A percentile compares a stretch with the other conserved stretches of the same genome.
Conservation (phyloP, 1,140 invertebrate species). For the Aphelinus certus region DNA sequence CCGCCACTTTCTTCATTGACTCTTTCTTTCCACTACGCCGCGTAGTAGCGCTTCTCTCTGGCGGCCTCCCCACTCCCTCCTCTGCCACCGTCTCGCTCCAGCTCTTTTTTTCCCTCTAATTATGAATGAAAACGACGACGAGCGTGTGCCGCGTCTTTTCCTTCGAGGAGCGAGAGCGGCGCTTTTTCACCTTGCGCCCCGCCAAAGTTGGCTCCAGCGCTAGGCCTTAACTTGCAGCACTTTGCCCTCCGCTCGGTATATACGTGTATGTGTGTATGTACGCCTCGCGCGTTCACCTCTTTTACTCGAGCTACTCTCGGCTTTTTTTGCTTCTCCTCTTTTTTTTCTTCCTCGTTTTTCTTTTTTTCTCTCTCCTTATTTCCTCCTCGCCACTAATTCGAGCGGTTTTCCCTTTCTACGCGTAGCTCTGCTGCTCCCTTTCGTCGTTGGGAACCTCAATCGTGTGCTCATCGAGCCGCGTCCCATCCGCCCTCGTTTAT, state of each 20-base stretch:
- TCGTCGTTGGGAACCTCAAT: too few relatives aligned
- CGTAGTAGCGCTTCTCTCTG: conserved; percentile 31
- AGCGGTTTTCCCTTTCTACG: conserved; percentile 33
- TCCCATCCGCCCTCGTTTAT: too few relatives aligned
- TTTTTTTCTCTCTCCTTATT: neutral
- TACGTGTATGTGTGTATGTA: too few relatives aligned
- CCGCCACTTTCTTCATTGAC: conserved; percentile 65
- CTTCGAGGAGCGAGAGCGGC: neutral
- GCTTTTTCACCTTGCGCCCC: conserved; percentile 31
- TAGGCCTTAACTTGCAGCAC: too few relatives aligned
- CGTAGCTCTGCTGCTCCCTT: too few relatives aligned
- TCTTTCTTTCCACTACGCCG: conserved; percentile 65
- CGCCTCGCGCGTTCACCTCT: neutral
- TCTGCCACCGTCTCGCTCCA: conserved; percentile 1
- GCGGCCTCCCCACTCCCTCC: conserved; percentile 1
- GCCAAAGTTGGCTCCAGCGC: neutral
- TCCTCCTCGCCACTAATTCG: neutral
- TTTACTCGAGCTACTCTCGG: conserved; percentile 21
- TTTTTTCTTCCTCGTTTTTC: neutral
- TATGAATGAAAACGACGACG: conserved; percentile 64
- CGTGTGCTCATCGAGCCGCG: too few relatives aligned
- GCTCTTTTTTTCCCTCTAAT: conserved; percentile 61
- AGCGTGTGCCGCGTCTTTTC: neutral
- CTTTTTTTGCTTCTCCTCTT: conserved; percentile 8
- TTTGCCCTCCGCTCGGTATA: too few relatives aligned